Percentiles rank a stretch among this genome's conserved stretches.
Evolutionary conservation across 1,140 invertebrate genomes (phyloP).

Genomic region (Lordiphosa collinella): DNA sequence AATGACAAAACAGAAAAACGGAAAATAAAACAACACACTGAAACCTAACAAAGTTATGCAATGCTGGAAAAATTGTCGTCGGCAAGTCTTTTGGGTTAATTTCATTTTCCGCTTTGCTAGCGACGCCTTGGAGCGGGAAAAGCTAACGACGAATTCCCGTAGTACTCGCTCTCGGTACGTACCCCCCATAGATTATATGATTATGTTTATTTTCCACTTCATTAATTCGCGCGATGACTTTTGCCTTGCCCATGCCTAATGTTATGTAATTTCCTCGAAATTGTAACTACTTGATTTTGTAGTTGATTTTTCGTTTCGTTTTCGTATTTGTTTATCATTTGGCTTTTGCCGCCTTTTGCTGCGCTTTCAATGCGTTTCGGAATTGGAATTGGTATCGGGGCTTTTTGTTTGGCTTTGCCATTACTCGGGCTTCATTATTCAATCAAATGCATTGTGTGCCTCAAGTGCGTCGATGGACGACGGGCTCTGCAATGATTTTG

Average conservation of each 20-base stretch:
- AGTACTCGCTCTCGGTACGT: neutral
- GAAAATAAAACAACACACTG: neutral
- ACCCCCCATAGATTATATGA: slow-evolving; percentile 39
- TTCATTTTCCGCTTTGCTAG: slow-evolving; percentile 58
- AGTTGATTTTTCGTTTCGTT: slow-evolving; percentile 30
- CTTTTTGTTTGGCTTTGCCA: slow-evolving; percentile 56
- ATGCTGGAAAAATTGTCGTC: slow-evolving; percentile 57
- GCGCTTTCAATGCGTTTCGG: slow-evolving; percentile 44
- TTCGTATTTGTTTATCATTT: slow-evolving; percentile 40
- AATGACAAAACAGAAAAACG: slow-evolving; percentile 11
- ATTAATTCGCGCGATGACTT: slow-evolving; percentile 62
- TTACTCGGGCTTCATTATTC: slow-evolving; percentile 64
- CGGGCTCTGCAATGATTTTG: slow-evolving; percentile 6
- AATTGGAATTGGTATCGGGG: slow-evolving; percentile 13
- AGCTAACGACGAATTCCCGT: slow-evolving; percentile 1
- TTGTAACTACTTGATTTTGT: slow-evolving; percentile 56
- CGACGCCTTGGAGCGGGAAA: slow-evolving; percentile 23
- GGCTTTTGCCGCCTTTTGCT: slow-evolving; percentile 23
- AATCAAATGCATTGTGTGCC: slow-evolving; percentile 65
- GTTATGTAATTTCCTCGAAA: slow-evolving; percentile 71
- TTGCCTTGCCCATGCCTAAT: slow-evolving; percentile 36
- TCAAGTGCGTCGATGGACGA: slow-evolving; percentile 9
- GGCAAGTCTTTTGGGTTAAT: slow-evolving; percentile 41
- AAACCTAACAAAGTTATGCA: slow-evolving; percentile 36
- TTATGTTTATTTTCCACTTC: slow-evolving; percentile 74